phyloP scores from a whole-genome alignment of 2,888 invertebrate genomes.

The Thereva nobilitata region DNA sequence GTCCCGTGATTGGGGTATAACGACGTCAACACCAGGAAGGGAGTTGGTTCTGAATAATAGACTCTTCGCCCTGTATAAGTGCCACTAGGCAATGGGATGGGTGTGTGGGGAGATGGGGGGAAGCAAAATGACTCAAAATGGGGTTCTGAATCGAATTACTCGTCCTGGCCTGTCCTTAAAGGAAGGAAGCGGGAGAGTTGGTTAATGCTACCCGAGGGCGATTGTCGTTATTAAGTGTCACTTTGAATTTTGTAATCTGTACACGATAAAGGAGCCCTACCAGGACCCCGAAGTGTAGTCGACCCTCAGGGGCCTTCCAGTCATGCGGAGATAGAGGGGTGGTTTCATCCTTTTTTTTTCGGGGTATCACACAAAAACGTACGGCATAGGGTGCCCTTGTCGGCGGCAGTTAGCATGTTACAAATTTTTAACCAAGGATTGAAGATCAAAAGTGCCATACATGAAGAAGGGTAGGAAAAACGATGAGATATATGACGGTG shows the following conservation, averaged over 20 bases:
- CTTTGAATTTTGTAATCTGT: slow-evolving; percentile 21
- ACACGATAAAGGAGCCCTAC: not conserved
- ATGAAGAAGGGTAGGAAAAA: slow-evolving; percentile 3
- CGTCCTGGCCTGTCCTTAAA: not conserved
- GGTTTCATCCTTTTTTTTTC: slow-evolving; percentile 3
- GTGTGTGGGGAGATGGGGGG: too few species aligned
- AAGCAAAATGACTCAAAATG: not conserved
- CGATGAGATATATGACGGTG: not conserved
- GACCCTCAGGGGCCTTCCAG: not conserved
- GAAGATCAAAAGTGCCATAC: slow-evolving; percentile 21
- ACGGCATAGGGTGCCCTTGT: too few species aligned
- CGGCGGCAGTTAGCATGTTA: too few species aligned
- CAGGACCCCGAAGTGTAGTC: slow-evolving; percentile 3
- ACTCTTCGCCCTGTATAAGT: slow-evolving; percentile 8
- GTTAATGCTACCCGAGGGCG: slow-evolving; percentile 4
- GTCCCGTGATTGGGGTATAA: slow-evolving; percentile 11
- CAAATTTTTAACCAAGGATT: not conserved
- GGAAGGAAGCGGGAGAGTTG: not conserved
- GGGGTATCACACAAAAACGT: too few species aligned
- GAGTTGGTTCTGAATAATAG: slow-evolving; percentile 15
- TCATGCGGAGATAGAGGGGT: slow-evolving; percentile 4
- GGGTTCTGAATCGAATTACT: slow-evolving; percentile 18
- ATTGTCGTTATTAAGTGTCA: slow-evolving; percentile 30
- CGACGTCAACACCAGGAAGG: slow-evolving; percentile 3
- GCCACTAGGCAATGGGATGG: not conserved